phyloP scores from a whole-genome alignment of 1,140 invertebrate genomes.

The Drosophila melanica region DNA sequence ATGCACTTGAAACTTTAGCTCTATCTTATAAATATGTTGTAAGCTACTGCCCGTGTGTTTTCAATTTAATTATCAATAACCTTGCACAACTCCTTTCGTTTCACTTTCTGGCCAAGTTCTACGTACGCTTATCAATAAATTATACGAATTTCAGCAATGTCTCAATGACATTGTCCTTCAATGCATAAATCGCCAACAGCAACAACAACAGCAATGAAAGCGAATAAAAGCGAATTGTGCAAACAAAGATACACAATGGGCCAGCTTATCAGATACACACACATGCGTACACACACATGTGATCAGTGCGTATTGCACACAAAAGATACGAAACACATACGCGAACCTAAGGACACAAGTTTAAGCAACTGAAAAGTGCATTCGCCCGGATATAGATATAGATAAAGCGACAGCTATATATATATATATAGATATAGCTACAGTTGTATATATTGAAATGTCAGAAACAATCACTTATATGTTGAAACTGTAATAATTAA shows the following conservation, averaged over 20 bases:
- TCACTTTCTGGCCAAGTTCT: conserved; percentile 44
- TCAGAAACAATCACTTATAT: not conserved
- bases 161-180: conserved; percentile 81
- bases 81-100: conserved; percentile 47
- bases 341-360: conserved; percentile 73
- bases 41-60: not conserved
- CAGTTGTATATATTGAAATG: not conserved
- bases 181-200: conserved; percentile 19
- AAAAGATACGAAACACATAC: conserved; percentile 32
- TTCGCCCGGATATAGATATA: conserved; percentile 14
- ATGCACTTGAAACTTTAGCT: not conserved
- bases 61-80: conserved; percentile 17
- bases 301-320: conserved; percentile 2
- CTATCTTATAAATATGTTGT: not conserved
- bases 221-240: conserved; percentile 25
- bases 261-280: conserved; percentile 26
- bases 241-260: conserved; percentile 46
- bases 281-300: conserved; percentile 10
- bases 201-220: conserved; percentile 23
- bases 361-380: conserved; percentile 71
- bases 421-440: not conserved
- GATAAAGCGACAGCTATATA: conserved; percentile 9
- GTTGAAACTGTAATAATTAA: conserved; percentile 1
- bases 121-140: conserved; percentile 63
- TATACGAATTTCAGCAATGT: conserved; percentile 43